Evolutionary conservation across 2,888 invertebrate genomes (phyloP).

Genomic region (Diabrotica balteata): DNA sequence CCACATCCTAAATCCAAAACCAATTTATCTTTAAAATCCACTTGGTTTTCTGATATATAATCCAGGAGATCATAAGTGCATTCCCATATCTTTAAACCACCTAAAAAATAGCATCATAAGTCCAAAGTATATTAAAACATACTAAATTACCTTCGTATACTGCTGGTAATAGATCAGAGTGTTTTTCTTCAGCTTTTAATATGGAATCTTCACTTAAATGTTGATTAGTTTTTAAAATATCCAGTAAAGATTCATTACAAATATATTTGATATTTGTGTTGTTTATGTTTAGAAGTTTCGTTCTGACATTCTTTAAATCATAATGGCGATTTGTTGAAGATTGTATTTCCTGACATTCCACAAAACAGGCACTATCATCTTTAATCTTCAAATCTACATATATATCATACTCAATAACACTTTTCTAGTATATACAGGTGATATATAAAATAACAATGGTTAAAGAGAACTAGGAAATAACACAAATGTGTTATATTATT

Average conservation of each 20-base stretch:
- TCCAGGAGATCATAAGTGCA: slow-evolving; percentile 82
- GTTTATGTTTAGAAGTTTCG: slow-evolving; percentile 26
- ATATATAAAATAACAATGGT: too few relatives aligned
- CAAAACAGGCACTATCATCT: slow-evolving; percentile 14
- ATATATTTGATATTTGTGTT: slow-evolving; percentile 62
- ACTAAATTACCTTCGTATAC: slow-evolving; percentile 77
- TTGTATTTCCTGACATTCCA: slow-evolving; percentile 25
- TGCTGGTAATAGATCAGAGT: slow-evolving; percentile 78
- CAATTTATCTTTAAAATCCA: slow-evolving; percentile 62
- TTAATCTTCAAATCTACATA: too few relatives aligned
- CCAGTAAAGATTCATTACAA: slow-evolving; percentile 56
- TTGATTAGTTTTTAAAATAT: slow-evolving; percentile 49
- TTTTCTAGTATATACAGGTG: too few relatives aligned
- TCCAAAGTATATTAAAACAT: neutral
- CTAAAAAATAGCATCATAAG: slow-evolving; percentile 59
- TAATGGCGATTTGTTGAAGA: slow-evolving; percentile 14
- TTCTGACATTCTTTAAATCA: slow-evolving; percentile 33
- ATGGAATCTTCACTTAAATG: slow-evolving; percentile 54
- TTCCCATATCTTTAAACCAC: slow-evolving; percentile 96
- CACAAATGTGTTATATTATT: too few relatives aligned
- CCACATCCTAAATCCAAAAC: slow-evolving; percentile 94
- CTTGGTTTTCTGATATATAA: slow-evolving; percentile 65
- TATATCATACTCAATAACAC: too few relatives aligned
- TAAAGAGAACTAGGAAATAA: too few relatives aligned
- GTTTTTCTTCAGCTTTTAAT: slow-evolving; percentile 67